phyloP scores from a whole-genome alignment of 2,888 invertebrate genomes.

The Neria commutata region DNA sequence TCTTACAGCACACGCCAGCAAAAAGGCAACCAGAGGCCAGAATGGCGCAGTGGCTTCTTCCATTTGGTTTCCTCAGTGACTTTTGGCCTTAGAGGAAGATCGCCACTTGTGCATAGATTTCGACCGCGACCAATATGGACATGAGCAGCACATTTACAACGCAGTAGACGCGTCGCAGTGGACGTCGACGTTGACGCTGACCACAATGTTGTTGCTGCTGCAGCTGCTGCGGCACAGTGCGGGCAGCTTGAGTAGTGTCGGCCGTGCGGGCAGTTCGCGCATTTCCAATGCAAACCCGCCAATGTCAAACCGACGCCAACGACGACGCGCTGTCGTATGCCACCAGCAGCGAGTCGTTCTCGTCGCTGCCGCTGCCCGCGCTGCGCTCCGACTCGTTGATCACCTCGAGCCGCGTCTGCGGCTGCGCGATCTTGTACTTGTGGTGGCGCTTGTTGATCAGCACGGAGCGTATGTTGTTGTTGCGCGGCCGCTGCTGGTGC shows the following conservation, averaged over 20 bases:
- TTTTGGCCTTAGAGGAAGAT: constrained; percentile 49
- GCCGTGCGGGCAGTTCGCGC: constrained; percentile 36
- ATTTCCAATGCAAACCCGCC: constrained; percentile 50
- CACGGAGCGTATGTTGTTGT: constrained; percentile 56
- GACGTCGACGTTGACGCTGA: constrained; percentile 51
- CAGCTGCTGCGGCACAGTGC: constrained; percentile 18
- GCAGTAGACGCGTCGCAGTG: constrained; percentile 58
- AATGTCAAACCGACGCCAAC: constrained; percentile 62
- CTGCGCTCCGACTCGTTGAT: constrained; percentile 60
- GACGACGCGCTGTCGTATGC: constrained; percentile 60
- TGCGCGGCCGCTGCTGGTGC: constrained; percentile 32
- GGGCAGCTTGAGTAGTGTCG: constrained; percentile 5
- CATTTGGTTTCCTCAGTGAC: background rate
- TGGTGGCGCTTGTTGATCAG: constrained; percentile 56
- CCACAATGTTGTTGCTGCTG: constrained; percentile 34
- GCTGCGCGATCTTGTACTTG: constrained; percentile 57
- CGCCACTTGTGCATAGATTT: constrained; percentile 60
- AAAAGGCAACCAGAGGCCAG: too few species aligned
- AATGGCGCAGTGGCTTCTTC: too few species aligned
- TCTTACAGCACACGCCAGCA: too few species aligned
- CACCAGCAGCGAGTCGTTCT: constrained; percentile 61
- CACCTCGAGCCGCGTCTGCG: constrained; percentile 57
- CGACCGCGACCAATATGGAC: constrained; percentile 56
- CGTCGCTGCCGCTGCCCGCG: constrained; percentile 61
- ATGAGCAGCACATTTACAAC: constrained; percentile 57